phyloP scores from a whole-genome alignment of 2,888 invertebrate species.

The Hydroisotoma schaefferi region DNA sequence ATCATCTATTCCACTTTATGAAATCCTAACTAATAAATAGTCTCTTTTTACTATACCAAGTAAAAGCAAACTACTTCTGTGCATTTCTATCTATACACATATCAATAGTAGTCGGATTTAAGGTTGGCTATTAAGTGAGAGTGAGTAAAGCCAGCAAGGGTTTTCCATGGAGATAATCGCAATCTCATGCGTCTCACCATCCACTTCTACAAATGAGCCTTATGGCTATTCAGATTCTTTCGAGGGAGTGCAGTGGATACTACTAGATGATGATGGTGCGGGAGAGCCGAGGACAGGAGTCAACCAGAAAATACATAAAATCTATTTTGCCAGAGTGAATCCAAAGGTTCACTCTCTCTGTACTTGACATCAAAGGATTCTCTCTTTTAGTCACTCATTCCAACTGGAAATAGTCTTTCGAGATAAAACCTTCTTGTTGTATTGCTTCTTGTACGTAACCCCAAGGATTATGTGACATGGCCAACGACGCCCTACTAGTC shows the following conservation, averaged over 20 bases:
- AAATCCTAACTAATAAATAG: no score
- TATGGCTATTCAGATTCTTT: conserved; percentile 16
- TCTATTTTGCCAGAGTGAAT: conserved; percentile 15
- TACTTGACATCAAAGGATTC: conserved; percentile 48
- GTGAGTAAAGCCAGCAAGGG: conserved; percentile 21
- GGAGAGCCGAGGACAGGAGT: conserved; percentile 1
- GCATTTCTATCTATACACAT: no score
- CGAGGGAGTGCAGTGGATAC: neutral
- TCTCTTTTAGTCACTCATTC: conserved; percentile 33
- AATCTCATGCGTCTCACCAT: conserved; percentile 7
- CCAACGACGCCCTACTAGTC: neutral
- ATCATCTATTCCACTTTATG: no score
- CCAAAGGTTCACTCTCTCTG: conserved; percentile 27
- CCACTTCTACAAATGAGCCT: conserved; percentile 16
- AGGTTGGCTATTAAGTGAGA: conserved; percentile 29
- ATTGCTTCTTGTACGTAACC: neutral
- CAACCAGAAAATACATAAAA: conserved; percentile 16
- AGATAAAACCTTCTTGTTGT: conserved; percentile 9
- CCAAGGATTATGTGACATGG: conserved; percentile 6
- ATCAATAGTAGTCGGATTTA: neutral
- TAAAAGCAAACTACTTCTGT: no score
- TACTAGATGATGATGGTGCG: neutral
- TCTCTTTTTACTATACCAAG: no score
- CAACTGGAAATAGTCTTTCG: conserved; percentile 17
- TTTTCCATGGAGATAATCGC: conserved; percentile 17